phyloP scores from a whole-genome alignment of 2,888 invertebrate species.

The Dolomedes plantarius region DNA sequence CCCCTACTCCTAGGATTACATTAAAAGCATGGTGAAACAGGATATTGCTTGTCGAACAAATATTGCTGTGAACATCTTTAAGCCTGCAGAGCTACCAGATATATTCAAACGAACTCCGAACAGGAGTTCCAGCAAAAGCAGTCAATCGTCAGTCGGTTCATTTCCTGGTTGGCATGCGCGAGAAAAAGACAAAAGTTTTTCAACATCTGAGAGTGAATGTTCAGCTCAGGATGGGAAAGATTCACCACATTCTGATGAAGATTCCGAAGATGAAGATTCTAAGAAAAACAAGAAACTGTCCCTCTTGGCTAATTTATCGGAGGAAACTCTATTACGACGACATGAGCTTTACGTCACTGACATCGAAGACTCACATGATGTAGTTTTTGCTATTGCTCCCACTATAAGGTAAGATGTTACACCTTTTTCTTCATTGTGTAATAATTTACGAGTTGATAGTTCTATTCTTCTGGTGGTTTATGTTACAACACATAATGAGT shows the following conservation, averaged over 20 bases:
- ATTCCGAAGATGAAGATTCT: slow-evolving; percentile 20
- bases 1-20: not conserved
- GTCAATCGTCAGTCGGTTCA: slow-evolving; percentile 17
- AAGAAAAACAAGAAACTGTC: not conserved
- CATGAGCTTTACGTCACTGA: slow-evolving; percentile 73
- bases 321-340: slow-evolving; percentile 55
- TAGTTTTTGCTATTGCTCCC: slow-evolving; percentile 70
- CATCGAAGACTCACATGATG: slow-evolving; percentile 72
- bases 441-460: too few relatives aligned
- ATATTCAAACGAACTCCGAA: not conserved
- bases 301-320: slow-evolving; percentile 19
- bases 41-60: slow-evolving; percentile 1
- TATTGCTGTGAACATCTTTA: slow-evolving; percentile 44
- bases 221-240: not conserved
- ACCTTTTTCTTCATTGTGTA: too few relatives aligned
- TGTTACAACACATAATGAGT: too few relatives aligned
- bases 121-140: slow-evolving; percentile 18
- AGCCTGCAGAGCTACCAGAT: slow-evolving; percentile 25
- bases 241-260: slow-evolving; percentile 17
- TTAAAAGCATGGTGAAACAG: slow-evolving; percentile 18
- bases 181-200: not conserved
- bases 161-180: not conserved
- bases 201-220: not conserved
- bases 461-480: too few relatives aligned
- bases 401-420: slow-evolving; percentile 71